phyloP scores from a whole-genome alignment of 1,140 invertebrate genomes.

The Myzus persicae region DNA sequence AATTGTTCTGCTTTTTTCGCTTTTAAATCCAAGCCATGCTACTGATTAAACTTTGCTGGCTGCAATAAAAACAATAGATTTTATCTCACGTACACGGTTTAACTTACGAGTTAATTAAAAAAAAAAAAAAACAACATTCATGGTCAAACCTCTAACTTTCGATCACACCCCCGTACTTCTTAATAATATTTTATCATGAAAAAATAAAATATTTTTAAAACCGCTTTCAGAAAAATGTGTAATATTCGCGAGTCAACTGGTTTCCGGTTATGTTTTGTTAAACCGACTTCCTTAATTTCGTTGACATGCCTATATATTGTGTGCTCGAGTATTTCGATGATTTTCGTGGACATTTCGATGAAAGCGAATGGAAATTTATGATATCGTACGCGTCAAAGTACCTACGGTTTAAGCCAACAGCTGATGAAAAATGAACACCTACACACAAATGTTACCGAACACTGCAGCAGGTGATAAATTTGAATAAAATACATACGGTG shows the following conservation, averaged over 20 bases:
- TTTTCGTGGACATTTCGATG: not conserved
- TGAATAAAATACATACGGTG: not conserved
- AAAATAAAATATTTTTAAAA: not conserved
- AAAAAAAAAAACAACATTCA: not conserved
- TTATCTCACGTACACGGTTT: not conserved
- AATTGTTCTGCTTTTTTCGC: not conserved
- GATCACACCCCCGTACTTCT: not conserved
- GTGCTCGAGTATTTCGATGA: not conserved
- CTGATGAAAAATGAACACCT: not conserved
- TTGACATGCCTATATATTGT: not conserved
- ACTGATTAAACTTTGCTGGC: not conserved
- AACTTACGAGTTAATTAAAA: constrained; percentile 2
- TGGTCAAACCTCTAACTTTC: not conserved
- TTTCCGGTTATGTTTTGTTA: too few relatives aligned
- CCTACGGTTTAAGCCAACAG: not conserved
- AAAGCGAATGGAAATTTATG: not conserved
- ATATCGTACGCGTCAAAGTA: not conserved
- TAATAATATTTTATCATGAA: not conserved
- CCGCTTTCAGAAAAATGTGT: too few relatives aligned
- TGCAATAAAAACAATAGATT: not conserved
- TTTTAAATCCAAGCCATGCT: not conserved
- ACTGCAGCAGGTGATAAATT: not conserved
- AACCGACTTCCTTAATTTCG: not conserved
- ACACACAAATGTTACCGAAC: not conserved
- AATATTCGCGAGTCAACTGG: too few relatives aligned